Evolutionary conservation across 2,888 invertebrate genomes (phyloP), one percentile per base, ranked within the genome.

Genomic region (Torymus tubicola): DNA sequence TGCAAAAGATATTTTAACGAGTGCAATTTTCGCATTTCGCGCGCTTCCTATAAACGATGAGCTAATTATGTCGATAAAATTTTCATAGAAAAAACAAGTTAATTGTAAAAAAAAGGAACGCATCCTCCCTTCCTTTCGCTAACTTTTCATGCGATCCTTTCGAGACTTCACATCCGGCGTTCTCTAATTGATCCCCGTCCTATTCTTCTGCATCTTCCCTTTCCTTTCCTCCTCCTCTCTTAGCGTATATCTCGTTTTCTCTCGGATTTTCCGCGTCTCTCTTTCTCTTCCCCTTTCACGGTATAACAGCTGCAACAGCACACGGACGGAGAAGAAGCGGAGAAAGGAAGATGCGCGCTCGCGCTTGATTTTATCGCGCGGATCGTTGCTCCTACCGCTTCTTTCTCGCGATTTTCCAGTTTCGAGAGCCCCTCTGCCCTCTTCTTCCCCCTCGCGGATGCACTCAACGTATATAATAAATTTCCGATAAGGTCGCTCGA

Each of bases 381-480:
- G 70, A 79, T 77, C 77, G 77, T 75, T 78, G 80, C 75, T 80
- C 72, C 67, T 71, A 52, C 68, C 64, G 14, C 60, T 65, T 58
- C 60, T 81, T 69, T 70, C 69, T 31, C 61, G 50, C 42, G 52
- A 57, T 75, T 77, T 61, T 76, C 60, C 70, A 77, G 31, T 71
- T 71, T 52, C 42, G 12, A 18, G 31, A 58, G 10, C 42, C 16
- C 24, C 21, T 4, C 4, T 13, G 2, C 58, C 31, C 31, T 31
- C 31, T 31, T 5, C 5, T 31, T 31, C 31, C 5, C 31, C 31
- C 31, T 31, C 31, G 31, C 31, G 31, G 31, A 31, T 31, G 31
- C 31, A 31, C 31, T 31, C 31, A 31, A 31, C 31, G 31, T 31
- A 31, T 31, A 21, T 21, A 21, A 50, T 67, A 58, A 70, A 70